A percentile compares a stretch with the other conserved stretches of the same genome.
Evolutionary conservation across 2,888 invertebrate genomes (phyloP).

Genomic region (Eupeodes luniger): DNA sequence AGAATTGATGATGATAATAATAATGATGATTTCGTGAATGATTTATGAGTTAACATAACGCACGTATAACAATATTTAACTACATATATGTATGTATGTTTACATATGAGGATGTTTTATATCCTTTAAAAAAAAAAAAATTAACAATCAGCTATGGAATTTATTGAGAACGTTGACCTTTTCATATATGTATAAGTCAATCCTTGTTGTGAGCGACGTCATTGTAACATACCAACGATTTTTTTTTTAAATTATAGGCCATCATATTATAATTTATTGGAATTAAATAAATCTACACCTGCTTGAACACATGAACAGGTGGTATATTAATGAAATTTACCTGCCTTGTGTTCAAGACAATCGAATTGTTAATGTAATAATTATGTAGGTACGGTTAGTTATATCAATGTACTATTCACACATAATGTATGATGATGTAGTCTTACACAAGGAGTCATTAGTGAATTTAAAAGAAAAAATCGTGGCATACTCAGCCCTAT

Average conservation of each 20-base stretch:
- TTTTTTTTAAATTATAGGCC: conserved; percentile 3
- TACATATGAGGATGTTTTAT: not conserved
- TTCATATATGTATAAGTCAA: not conserved
- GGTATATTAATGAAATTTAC: too few relatives aligned
- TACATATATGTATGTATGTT: not conserved
- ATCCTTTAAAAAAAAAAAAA: not conserved
- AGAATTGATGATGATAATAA: conserved; percentile 9
- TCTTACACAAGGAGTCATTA: too few relatives aligned
- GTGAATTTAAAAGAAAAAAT: too few relatives aligned
- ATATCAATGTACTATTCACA: too few relatives aligned
- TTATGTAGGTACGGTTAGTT: too few relatives aligned
- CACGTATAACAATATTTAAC: not conserved
- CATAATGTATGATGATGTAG: too few relatives aligned
- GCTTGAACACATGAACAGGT: too few relatives aligned
- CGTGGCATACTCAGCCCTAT: too few relatives aligned
- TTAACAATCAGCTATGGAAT: not conserved
- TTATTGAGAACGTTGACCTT: conserved; percentile 24
- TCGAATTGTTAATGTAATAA: too few relatives aligned
- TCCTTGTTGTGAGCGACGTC: not conserved
- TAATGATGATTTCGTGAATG: conserved; percentile 19
- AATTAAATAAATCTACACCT: too few relatives aligned
- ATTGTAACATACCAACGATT: not conserved
- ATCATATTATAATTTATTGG: too few relatives aligned
- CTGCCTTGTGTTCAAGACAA: too few relatives aligned
- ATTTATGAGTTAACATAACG: not conserved